Percentiles rank a stretch among this genome's conserved stretches.
These are phyloP conservation scores for Rhodinocichla rosea DNA, from an alignment of 2,113 vertebrate genomes.

Conservation along the genomic window DNA sequence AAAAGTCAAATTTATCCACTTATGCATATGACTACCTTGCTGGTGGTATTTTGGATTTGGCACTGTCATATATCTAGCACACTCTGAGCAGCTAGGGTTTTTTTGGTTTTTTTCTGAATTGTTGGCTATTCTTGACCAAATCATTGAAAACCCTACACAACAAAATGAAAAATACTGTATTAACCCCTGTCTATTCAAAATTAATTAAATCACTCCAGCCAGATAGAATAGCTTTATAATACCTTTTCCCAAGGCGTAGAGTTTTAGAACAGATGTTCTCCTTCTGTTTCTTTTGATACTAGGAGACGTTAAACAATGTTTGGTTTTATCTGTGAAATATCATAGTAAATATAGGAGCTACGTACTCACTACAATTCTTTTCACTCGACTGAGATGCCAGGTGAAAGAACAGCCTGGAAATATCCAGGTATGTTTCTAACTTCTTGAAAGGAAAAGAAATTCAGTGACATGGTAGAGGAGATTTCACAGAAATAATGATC, in stretches of 20 bases:
- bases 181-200: background rate
- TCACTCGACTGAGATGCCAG: accelerated
- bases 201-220: background rate
- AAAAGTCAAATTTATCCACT: background rate
- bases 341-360: background rate
- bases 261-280: background rate
- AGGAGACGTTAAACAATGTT: background rate
- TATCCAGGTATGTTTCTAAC: background rate
- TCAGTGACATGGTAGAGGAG: background rate
- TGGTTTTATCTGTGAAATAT: background rate
- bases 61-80: background rate
- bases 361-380: accelerated
- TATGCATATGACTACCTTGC: background rate
- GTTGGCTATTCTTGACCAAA: background rate
- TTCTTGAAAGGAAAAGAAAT: background rate
- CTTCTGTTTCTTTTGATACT: background rate
- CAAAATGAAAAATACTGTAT: background rate
- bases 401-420: background rate
- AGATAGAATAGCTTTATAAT: background rate
- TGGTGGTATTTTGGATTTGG: background rate
- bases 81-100: background rate
- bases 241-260: background rate
- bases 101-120: background rate
- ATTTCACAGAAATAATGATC: background rate
- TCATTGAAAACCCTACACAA: background rate